Conservation (phyloP, 1,140 invertebrate genomes). For the Galleria mellonella region DNA sequence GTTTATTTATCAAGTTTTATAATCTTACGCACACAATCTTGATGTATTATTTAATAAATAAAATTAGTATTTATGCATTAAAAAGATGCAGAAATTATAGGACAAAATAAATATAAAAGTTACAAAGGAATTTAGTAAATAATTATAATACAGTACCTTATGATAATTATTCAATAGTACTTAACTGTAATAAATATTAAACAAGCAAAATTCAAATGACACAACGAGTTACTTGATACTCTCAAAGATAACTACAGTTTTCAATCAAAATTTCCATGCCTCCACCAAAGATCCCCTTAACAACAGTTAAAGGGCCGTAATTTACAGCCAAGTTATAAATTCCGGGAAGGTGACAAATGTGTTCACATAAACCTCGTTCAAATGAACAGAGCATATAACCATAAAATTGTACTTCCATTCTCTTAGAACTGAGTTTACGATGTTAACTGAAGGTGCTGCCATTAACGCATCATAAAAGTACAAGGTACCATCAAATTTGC, state of each 20-base stretch:
- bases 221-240: no score
- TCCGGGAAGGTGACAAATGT: slow-evolving; percentile 14
- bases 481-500: neutral
- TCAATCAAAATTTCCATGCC: neutral
- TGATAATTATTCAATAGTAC: no score
- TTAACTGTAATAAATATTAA: no score
- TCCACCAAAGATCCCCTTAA: neutral
- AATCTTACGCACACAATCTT: no score
- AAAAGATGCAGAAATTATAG: no score
- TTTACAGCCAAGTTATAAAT: slow-evolving; percentile 6
- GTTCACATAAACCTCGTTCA: slow-evolving; percentile 6
- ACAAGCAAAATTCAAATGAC: no score
- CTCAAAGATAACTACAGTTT: neutral
- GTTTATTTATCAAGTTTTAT: no score
- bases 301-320: neutral
- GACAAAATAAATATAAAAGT: no score
- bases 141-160: no score
- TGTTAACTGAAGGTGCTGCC: slow-evolving; percentile 13
- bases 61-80: no score
- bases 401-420: slow-evolving; percentile 21
- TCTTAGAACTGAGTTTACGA: slow-evolving; percentile 26
- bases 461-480: slow-evolving; percentile 27
- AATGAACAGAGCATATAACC: slow-evolving; percentile 10
- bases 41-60: no score
- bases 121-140: no score